Evolutionary conservation across 2,888 invertebrate genomes (phyloP), one percentile per base, ranked within the genome.

Genomic region (Linyphia triangularis): DNA sequence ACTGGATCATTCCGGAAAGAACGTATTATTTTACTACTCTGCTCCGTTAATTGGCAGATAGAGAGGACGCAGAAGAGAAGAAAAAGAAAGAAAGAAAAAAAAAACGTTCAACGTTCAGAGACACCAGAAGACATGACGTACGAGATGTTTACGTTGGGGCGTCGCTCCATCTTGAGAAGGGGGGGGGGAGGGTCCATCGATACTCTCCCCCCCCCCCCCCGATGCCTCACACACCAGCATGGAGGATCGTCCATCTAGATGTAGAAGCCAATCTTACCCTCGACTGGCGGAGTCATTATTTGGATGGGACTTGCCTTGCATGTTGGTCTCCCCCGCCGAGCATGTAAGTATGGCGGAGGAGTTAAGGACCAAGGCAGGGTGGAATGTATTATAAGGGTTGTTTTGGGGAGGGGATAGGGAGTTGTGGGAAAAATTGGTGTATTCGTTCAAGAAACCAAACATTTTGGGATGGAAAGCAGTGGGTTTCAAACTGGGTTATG

Each of bases 1-100:
- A 82, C 82, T 24, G 84, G 67, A 84, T 84, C 84, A 67, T 65
- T 84, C 51, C 16, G 84, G 73, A 75, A 33, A 75, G 75, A 83
- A 73, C 63, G 75, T 84, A 84, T 84, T 84, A 84, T 84, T 84
- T 84, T 84, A 84, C 75, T 67, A 75, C 75, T 65, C 75, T 24
- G 33, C 63, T 65, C 57, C 67, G 65, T 84, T 84, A 84, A 84
- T 75, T 84, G 84, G 75, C 84, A 73, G 61, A 22, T 69, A 72
- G 61, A 65, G 72, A 28, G 30, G 57, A 63, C 5, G 65, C 2
- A 28, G 16, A 65, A 83, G 43, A 37, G 43, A 69, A 81, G 13
- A 59, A 30, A 10, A 10, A 43, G 51, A 70, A 9, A 51, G 37
- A 81, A 77, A 28, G 6, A 77, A 61, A 61, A 77, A 70, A 37